A percentile compares a stretch with the other conserved stretches of the same genome.
phyloP scores from a whole-genome alignment of 2,797 vertebrate genomes.

The Enteromius paludinosus region DNA sequence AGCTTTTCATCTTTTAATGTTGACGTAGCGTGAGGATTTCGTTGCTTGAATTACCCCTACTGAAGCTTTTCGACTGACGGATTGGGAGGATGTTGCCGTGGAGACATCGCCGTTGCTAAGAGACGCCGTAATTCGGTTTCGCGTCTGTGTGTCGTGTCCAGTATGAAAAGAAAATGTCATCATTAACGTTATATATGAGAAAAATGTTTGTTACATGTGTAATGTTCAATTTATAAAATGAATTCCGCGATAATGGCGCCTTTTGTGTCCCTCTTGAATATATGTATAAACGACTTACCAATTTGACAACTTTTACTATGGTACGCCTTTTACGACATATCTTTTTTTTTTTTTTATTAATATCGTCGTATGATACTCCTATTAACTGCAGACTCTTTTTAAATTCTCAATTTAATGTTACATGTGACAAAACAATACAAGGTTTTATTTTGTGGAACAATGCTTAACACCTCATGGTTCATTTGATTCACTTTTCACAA shows the following conservation, averaged over 20 bases:
- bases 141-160: neutral
- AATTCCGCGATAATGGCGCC: neutral
- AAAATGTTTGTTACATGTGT: neutral
- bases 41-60: neutral
- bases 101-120: slow-evolving; percentile 79
- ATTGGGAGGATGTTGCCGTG: slow-evolving; percentile 76
- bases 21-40: neutral
- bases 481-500: neutral
- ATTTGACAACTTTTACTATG: neutral
- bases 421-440: neutral
- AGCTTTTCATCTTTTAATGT: neutral
- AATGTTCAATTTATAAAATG: neutral
- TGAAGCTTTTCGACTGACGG: slow-evolving; percentile 32
- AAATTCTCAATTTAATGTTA: neutral
- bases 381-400: neutral
- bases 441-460: neutral
- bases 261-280: neutral
- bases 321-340: neutral
- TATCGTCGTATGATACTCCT: neutral
- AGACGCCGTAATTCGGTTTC: slow-evolving; percentile 63
- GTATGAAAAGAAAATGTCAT: neutral
- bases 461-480: neutral
- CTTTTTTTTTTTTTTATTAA: no score
- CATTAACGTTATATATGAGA: neutral
- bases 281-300: neutral